Conservation (phyloP, 2,113 vertebrate genomes). For the Gyps fulvus region DNA sequence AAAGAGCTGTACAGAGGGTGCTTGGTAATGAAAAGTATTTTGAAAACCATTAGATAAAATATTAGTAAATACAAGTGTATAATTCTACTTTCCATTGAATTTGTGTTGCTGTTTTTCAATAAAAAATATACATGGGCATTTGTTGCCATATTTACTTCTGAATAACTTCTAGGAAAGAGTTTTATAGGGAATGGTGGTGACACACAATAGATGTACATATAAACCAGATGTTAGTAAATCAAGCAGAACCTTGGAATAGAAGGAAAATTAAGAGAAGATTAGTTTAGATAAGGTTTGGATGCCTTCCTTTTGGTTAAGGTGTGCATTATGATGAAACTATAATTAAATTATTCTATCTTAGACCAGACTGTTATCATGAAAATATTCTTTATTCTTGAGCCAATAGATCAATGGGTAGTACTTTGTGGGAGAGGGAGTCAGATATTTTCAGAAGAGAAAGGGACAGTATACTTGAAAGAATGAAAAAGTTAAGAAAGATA, state of each 20-base stretch:
- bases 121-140: neutral
- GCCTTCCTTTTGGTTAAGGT: neutral
- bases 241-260: neutral
- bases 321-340: neutral
- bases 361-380: neutral
- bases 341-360: neutral
- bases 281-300: neutral
- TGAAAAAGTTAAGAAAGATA: neutral
- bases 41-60: neutral
- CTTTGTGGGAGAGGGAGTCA: neutral
- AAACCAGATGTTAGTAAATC: neutral
- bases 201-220: neutral
- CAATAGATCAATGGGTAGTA: neutral
- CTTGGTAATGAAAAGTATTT: neutral
- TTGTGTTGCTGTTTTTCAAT: neutral
- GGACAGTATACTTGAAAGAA: neutral
- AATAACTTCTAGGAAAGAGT: neutral
- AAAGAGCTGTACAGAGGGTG: neutral
- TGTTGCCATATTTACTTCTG: neutral
- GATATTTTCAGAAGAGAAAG: neutral
- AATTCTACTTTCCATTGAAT: neutral
- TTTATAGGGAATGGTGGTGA: neutral
- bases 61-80: neutral
- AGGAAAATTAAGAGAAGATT: neutral
- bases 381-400: neutral